A percentile compares a stretch with the other conserved stretches of the same genome.
These are phyloP conservation scores for Narcine bancroftii DNA, from an alignment of 2,113 vertebrate genomes.

Conservation along the genomic window DNA sequence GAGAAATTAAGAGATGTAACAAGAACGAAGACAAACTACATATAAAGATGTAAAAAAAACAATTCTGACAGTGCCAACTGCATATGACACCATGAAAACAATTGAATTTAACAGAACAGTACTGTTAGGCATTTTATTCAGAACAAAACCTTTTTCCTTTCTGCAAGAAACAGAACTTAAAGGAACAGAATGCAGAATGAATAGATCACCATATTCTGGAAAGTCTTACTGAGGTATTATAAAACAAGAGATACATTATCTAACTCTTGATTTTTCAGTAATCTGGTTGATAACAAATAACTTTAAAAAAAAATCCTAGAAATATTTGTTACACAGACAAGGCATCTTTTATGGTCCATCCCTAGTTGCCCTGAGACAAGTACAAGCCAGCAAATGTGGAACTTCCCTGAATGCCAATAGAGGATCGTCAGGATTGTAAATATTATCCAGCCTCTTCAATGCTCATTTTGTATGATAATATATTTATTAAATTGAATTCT, in stretches of 20 bases:
- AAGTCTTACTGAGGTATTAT: not conserved
- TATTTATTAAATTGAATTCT: not conserved
- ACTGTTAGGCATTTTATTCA: not conserved
- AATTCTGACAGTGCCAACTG: not conserved
- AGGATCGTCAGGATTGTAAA: not conserved
- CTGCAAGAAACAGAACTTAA: not conserved
- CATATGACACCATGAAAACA: not conserved
- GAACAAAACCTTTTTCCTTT: not conserved
- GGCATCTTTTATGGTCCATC: not conserved
- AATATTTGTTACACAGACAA: not conserved
- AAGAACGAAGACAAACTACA: no score
- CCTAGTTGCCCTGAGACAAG: not conserved
- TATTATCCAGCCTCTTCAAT: not conserved
- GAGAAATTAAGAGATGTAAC: no score
- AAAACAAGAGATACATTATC: not conserved
- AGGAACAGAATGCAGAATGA: not conserved
- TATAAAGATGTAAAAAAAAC: no score
- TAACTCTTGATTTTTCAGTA: not conserved
- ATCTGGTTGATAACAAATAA: not conserved
- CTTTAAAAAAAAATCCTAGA: not conserved
- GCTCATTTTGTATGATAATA: not conserved
- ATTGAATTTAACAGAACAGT: not conserved
- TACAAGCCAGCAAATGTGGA: not conserved
- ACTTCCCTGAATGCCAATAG: not conserved
- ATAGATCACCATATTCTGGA: not conserved